Evolutionary conservation across 1,140 invertebrate species (phyloP), one percentile per base, ranked within the genome.

Genomic region (Lepidurus couesii): DNA sequence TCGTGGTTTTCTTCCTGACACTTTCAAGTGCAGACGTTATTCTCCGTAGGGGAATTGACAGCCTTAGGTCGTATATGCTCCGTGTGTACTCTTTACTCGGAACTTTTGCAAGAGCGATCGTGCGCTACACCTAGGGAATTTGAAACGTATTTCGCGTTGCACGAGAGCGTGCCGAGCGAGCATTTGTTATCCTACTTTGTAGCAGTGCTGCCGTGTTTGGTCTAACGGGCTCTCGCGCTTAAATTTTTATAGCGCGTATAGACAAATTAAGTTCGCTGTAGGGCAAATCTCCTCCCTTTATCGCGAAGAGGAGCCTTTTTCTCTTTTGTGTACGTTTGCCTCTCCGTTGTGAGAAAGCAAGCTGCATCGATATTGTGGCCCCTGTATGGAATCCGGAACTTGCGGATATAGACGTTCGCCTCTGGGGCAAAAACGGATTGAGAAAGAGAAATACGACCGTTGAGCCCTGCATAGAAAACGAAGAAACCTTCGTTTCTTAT

Each of bases 301-400:
- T 3, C 34, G 34, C 34, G 34, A 34, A 34, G 34, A 34, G 34
- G 34, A 34, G 34, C 34, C 34, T 4, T 3, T 34, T 34, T 34
- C 34, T 34, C 34, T 34, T 34, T 34, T 34, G 34, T 34, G 3
- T 34, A 34, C 26, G 34, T 34, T 34, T 34, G 34, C 34, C 34
- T 34, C n/a, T 65, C 53, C n/a, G 16, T 13, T 65, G 4, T 65
- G 53, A 65, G 53, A 21, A 65, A 65, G 53, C 16, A 10, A 16
- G 53, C 53, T 65, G 13, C 13, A 16, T 16, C 8, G 53, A 65
- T 9, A 65, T 21, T 13, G 21, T n/a, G 21, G 53, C 53, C 9
- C 21, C 53, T 65, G 53, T n/a, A 21, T 65, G 53, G 53, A 65
- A 65, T 65, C 53, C 53, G 53, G 53, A 65, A 65, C 53, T 65